Evolutionary conservation across 2,888 invertebrate species (phyloP), one percentile per base, ranked within the genome.

Genomic region (Diarsia mendica): DNA sequence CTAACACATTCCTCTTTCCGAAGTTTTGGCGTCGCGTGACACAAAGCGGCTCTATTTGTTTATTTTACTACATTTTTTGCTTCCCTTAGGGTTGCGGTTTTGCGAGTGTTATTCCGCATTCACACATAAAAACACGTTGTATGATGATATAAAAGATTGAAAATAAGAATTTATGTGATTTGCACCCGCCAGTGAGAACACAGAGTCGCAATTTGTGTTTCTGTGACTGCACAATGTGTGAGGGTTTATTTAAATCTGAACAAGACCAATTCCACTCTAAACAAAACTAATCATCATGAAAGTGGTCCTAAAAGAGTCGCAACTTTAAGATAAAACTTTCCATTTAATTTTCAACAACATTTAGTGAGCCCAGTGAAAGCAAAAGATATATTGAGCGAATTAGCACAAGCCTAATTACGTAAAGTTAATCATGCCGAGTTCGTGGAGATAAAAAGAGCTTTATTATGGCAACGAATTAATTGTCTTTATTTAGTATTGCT

Each of bases 11-110:
- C 69, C 74, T 65, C 58, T 74, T 84, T 81, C 81, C 84, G 69
- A 69, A 67, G n/a, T 85, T 67, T 61, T 39, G 49, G 69, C 46
- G 73, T 83, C 75, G 73, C 86, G 88, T 88, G 86, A 83, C 85
- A 67, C 76, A 81, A 80, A 80, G 72, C 49, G 48, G 33, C 58
- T 82, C 65, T 74, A 66, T 81, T 77, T 77, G 70, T 71, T 85
- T 77, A 77, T 63, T 79, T 71, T 61, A 53, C 60, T 58, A 61
- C n/a, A 64, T 51, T 75, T 39, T 55, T 72, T 44, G 20, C 11
- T 60, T 33, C 46, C 28, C 20, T 13, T 53, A 49, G 23, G 28
- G 33, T 33, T 23, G 15, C 11, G 28, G 58, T 67, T 82, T 39
- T 9, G 9, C 8, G 18, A 46, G 15, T 48, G 13, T 33, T 44